phyloP scores from a whole-genome alignment of 2,888 invertebrate species.

The Abscondita cerata region DNA sequence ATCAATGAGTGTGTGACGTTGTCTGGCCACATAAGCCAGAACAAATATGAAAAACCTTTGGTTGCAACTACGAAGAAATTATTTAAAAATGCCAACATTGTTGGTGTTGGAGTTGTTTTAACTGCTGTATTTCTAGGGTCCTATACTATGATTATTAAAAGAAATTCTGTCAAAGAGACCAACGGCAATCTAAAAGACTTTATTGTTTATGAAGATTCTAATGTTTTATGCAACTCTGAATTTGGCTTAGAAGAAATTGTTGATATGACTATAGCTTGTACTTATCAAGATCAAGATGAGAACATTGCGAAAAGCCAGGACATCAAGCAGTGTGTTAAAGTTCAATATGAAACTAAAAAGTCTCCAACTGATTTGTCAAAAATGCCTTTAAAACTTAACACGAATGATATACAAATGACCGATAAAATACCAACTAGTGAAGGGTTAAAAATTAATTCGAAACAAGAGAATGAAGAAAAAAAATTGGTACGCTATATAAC shows the following conservation, averaged over 20 bases:
- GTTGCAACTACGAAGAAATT: background rate
- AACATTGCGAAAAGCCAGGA: constrained; percentile 6
- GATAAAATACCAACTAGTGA: no score
- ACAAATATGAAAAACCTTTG: background rate
- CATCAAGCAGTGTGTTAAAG: constrained; percentile 14
- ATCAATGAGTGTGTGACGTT: background rate
- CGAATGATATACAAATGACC: no score
- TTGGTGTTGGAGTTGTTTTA: constrained; percentile 18
- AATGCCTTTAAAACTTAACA: no score
- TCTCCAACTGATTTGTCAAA: background rate
- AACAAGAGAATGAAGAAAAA: no score
- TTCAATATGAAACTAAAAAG: constrained; percentile 4
- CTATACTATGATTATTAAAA: constrained; percentile 8
- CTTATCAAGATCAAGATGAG: background rate
- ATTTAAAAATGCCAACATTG: constrained; percentile 3
- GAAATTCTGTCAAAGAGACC: background rate
- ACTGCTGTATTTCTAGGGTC: constrained; percentile 18
- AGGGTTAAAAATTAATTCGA: no score
- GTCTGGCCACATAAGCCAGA: background rate
- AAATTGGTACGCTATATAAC: no score
- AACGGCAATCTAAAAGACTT: background rate
- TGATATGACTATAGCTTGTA: constrained; percentile 20
- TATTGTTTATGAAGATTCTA: background rate
- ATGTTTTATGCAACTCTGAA: background rate
- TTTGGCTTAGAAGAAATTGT: constrained; percentile 18